phyloP scores from a whole-genome alignment of 2,797 vertebrate genomes.

The Melanotaenia maccullochi region DNA sequence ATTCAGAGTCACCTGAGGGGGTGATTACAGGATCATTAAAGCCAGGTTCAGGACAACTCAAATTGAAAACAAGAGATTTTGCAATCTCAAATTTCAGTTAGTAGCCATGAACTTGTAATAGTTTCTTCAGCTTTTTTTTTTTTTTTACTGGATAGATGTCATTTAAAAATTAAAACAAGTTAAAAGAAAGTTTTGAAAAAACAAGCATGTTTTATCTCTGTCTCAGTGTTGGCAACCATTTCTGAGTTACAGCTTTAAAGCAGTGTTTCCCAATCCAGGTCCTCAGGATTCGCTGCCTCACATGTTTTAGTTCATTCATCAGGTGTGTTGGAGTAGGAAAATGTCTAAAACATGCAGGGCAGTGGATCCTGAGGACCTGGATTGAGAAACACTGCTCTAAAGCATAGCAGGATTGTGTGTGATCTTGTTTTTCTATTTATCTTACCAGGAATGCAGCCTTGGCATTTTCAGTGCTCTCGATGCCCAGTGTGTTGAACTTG shows the following conservation, averaged over 20 bases:
- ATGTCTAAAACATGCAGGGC: no score
- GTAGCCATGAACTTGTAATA: background rate
- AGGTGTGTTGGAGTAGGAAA: no score
- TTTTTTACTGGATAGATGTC: background rate
- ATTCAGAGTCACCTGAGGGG: conserved; percentile 92
- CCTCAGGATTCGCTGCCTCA: no score
- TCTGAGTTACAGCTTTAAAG: background rate
- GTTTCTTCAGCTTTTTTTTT: background rate
- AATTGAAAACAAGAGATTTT: conserved; percentile 7
- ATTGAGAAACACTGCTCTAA: background rate
- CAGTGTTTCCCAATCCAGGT: no score
- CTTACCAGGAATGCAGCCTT: conserved; percentile 96
- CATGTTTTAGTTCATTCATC: no score
- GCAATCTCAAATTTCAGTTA: background rate
- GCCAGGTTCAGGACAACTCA: background rate
- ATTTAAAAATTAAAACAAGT: conserved; percentile 16
- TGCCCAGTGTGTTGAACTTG: conserved; percentile 96
- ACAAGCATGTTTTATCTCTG: background rate
- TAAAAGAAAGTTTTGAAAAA: background rate
- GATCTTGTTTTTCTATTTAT: background rate
- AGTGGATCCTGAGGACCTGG: no score
- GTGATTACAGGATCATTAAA: background rate
- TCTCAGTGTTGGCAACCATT: background rate
- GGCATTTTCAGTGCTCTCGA: conserved; percentile 93
- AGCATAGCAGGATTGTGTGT: background rate